Base-by-base conservation (phyloP, 2,113 vertebrate species). In the Ochotona princeps region DNA sequence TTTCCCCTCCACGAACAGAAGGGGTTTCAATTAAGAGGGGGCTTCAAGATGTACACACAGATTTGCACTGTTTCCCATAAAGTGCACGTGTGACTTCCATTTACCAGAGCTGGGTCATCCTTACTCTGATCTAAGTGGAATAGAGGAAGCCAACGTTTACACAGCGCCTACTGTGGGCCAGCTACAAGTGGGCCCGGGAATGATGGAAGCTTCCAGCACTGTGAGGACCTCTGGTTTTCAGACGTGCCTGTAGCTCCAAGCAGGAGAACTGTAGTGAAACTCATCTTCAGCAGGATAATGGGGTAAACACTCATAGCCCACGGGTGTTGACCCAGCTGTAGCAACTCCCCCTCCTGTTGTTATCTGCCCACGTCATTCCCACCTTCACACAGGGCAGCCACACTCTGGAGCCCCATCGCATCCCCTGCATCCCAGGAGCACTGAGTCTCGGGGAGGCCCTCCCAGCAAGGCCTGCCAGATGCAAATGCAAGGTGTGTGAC, bases 1-100 rank as follows among this genome's bases (percentile, higher is more conserved):
- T 82, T 44, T 54, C 57, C 20, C 54, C 60, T 32, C 66, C 89
- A 87, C 1, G 49, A 92, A 94, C 23, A 95, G 79, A 94, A 94
- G 60, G 49, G 38, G 89, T 60, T 81, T 94, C n/a, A 87, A 57
- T 18, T 57, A 57, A 4, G 54, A 57, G 54, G 54, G 38, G 54
- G 54, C 54, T 57, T 57, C 54, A 57, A 57, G 17, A 57, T 5
- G 54, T 57, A 57, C 54, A 57, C 18, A 18, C 14, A 57, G 18
- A 57, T 57, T 57, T 18, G 54, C 54, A 57, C 18, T 57, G 18
- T 57, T 57, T 57, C 18, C 17, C 54, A 57, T 6, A 18, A 57
- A 14, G 93, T 70, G 87, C 26, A 93, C 4, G n/a, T 49, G 72
- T 38, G 69, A 91, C 57, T 95, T 92, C 57, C 49, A 84, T n/a